Evolutionary conservation across 1,140 invertebrate species (phyloP), one percentile per base, ranked within the genome.

Genomic region (Aphaenogaster ashmeadi): DNA sequence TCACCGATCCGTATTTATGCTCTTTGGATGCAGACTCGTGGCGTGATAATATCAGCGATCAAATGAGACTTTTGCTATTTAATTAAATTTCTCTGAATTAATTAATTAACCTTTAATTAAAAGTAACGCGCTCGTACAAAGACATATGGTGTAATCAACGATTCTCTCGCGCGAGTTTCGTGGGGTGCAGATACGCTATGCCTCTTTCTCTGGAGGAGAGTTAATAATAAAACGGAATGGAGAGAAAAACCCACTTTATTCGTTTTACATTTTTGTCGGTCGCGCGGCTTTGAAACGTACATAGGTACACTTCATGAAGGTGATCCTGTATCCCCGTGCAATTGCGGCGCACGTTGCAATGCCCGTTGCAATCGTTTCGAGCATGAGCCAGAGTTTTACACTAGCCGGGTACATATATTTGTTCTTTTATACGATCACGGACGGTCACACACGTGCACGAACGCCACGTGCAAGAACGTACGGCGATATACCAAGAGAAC

Each of bases 41-140:
- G 36, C 15, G 11, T 9, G n/a, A 75, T 21, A 75, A 75, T 36
- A 60, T 41, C 38, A 15, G 9, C 21, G 38, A 62, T 78, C 41
- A 78, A 36, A 78, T 21, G 18, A n/a, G 6, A 18, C 38, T 41
- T n/a, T 58, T 77, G 54, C 52, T 13, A 41, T 60, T 60, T 64
- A 64, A 79, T 79, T 64, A 79, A 64, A 60, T 64, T 62, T 64
- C 38, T 33, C 27, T 64, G 36, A 64, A 50, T 62, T 62, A 62
- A 78, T 79, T 50, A 64, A 79, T 79, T 79, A 78, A 60, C 38
- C 78, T 81, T 74, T 60, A 79, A 79, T 79, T 79, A 79, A 64
- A 36, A 47, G 8, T 21, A 41, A 38, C 36, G 15, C 15, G 15
- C 41, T 78, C 15, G 7, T 5, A 56, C 54, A 79, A 79, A 64